Conservation (phyloP, 2,113 vertebrate genomes). For the Cichladusa arquata region DNA sequence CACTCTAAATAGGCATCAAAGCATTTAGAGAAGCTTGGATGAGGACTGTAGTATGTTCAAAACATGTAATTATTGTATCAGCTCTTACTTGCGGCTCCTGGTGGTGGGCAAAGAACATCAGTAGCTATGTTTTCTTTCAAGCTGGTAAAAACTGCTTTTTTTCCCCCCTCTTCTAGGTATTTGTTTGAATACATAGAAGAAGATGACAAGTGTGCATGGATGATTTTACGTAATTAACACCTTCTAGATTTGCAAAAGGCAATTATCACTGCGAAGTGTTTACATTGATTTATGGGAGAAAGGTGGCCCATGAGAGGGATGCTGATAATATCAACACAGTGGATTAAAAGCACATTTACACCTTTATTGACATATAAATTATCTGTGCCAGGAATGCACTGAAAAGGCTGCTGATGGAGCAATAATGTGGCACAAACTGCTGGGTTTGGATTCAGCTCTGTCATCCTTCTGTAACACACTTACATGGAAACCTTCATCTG, state of each 20-base stretch:
- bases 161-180: conserved; percentile 36
- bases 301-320: conserved; percentile 72
- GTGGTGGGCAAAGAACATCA: neutral
- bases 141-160: neutral
- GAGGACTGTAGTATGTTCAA: neutral
- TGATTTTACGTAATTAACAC: conserved; percentile 59
- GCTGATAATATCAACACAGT: conserved; percentile 72
- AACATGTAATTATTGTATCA: neutral
- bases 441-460: conserved; percentile 62
- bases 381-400: conserved; percentile 70
- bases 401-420: conserved; percentile 67
- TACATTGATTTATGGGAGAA: conserved; percentile 75
- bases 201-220: conserved; percentile 60
- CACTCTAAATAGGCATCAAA: neutral
- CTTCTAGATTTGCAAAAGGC: conserved; percentile 60
- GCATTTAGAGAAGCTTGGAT: neutral
- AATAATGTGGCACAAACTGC: conserved; percentile 69
- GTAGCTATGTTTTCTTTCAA: neutral
- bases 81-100: neutral
- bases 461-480: conserved; percentile 58
- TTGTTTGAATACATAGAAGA: conserved; percentile 54
- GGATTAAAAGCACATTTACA: conserved; percentile 79
- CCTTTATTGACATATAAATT: conserved; percentile 78
- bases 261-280: conserved; percentile 57
- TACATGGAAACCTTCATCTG: conserved; percentile 55